Percentiles rank a stretch among this genome's conserved stretches.
phyloP scores from a whole-genome alignment of 2,797 vertebrate genomes.

The Xenops minutus region DNA sequence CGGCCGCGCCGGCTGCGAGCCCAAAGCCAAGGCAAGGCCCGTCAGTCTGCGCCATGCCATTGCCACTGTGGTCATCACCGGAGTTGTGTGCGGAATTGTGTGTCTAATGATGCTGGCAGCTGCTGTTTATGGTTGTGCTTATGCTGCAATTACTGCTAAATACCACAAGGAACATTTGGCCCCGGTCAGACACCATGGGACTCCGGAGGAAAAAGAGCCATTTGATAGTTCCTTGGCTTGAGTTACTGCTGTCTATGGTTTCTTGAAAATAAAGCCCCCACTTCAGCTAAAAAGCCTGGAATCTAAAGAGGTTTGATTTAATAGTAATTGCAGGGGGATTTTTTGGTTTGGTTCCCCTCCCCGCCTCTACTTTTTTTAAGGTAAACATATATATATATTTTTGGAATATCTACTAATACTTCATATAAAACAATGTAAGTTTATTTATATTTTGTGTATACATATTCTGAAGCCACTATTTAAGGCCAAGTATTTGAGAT shows the following conservation, averaged over 20 bases:
- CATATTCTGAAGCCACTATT: background rate
- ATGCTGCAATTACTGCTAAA: constrained; percentile 91
- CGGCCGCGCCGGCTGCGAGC: constrained; percentile 78
- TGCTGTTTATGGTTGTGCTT: constrained; percentile 91
- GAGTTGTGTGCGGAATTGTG: constrained; percentile 93
- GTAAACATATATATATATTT: background rate
- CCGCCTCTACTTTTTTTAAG: background rate
- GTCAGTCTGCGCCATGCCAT: constrained; percentile 90
- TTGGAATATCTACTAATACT: background rate
- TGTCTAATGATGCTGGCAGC: constrained; percentile 96
- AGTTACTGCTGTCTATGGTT: background rate
- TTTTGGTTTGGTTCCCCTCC: background rate
- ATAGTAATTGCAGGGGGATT: background rate
- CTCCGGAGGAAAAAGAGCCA: constrained; percentile 78
- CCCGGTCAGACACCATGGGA: constrained; percentile 59
- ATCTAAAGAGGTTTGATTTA: background rate
- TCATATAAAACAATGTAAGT: background rate
- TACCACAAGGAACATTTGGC: constrained; percentile 79
- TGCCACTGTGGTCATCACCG: constrained; percentile 93
- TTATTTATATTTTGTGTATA: background rate
- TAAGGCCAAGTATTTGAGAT: background rate
- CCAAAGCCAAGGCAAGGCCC: constrained; percentile 82
- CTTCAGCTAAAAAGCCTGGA: background rate
- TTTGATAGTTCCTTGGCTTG: constrained; percentile 82
- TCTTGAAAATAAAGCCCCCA: background rate